These are phyloP conservation scores for Telmatochromis brichardi DNA, from an alignment of 2,113 vertebrate species.

Conservation along the genomic window DNA sequence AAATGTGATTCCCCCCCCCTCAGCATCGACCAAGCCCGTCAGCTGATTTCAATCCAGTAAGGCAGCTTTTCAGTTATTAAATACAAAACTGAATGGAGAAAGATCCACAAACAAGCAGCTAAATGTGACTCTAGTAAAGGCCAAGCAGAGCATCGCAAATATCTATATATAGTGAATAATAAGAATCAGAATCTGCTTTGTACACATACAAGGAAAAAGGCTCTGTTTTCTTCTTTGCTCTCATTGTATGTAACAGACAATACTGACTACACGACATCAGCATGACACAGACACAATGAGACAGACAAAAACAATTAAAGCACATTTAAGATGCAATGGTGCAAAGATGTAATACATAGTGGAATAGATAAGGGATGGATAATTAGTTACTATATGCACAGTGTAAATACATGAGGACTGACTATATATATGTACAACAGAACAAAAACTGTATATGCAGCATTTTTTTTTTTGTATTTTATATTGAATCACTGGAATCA, in stretches of 20 bases:
- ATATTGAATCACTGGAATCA: neutral
- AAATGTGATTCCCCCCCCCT: fast-evolving
- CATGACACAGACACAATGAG: neutral
- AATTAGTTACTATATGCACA: neutral
- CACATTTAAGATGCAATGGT: neutral
- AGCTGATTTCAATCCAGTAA: neutral
- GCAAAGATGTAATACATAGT: neutral
- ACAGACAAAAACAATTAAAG: neutral
- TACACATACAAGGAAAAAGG: neutral
- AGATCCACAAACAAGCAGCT: neutral
- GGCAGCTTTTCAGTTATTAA: neutral
- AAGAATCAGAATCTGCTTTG: neutral
- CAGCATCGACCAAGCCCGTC: neutral
- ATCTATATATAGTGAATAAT: neutral
- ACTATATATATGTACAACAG: neutral
- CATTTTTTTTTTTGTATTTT: neutral
- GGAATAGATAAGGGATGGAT: neutral
- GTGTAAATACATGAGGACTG: neutral
- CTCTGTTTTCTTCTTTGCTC: fast-evolving
- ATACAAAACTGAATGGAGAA: neutral
- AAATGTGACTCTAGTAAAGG: neutral
- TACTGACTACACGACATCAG: neutral
- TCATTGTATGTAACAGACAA: neutral
- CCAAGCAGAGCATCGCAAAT: neutral
- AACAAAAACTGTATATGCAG: neutral